Percentiles rank a stretch among this genome's conserved stretches.
These are phyloP conservation scores for Anniella stebbinsi DNA, from an alignment of 2,797 vertebrate species.

Conservation along the genomic window DNA sequence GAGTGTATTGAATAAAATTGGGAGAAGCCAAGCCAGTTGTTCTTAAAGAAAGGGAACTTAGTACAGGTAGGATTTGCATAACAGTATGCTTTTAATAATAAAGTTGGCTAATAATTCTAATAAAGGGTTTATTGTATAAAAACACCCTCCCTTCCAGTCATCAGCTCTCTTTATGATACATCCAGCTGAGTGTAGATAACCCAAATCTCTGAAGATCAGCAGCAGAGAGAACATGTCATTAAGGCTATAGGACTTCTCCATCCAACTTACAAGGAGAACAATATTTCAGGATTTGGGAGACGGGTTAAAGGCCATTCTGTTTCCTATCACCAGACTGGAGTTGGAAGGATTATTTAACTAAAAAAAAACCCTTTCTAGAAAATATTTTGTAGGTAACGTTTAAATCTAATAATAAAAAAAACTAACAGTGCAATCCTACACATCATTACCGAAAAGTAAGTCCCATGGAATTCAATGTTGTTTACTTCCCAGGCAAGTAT, in stretches of 20 bases:
- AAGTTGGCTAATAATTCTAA: not conserved
- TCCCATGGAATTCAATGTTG: not conserved
- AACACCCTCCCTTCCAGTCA: not conserved
- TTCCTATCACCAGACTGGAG: not conserved
- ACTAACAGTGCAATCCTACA: slow-evolving; percentile 52
- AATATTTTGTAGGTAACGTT: slow-evolving; percentile 53
- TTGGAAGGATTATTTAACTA: not conserved
- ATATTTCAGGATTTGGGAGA: not conserved
- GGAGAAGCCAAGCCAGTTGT: slow-evolving; percentile 1
- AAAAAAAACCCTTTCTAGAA: slow-evolving; percentile 45
- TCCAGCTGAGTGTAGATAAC: not conserved
- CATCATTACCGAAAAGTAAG: not conserved
- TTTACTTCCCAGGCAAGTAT: not conserved
- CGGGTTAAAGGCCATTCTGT: not conserved
- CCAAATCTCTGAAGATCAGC: not conserved
- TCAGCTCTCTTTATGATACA: not conserved
- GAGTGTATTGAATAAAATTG: not conserved
- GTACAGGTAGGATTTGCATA: not conserved
- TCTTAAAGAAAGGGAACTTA: not conserved
- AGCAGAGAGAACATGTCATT: not conserved
- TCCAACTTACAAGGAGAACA: not conserved
- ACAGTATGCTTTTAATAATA: not conserved
- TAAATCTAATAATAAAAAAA: slow-evolving; percentile 57
- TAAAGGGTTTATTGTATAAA: not conserved
- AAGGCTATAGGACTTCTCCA: not conserved